Evolutionary conservation across 2,888 invertebrate genomes (phyloP), one percentile per base, ranked within the genome.

Genomic region (Cephus pulcher): DNA sequence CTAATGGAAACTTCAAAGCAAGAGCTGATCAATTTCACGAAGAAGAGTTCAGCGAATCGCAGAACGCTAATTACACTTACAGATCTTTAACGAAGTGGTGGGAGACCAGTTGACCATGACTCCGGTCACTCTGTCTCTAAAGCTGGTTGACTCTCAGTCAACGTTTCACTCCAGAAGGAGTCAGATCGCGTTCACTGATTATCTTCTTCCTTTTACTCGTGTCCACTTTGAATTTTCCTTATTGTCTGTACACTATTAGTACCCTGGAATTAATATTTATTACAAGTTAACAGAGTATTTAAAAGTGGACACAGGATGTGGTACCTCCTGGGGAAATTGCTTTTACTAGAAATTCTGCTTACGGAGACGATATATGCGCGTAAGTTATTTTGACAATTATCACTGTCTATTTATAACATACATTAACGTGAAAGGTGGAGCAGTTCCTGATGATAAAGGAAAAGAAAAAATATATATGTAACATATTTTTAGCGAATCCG

Each of bases 41-140:
- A 56, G 23, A 56, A 56, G 56, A 56, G 56, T 56, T 56, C 23
- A 56, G 56, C 56, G 23, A 56, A 56, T 56, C 56, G 23, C 23
- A 6, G 56, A 2, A 56, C 56, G 23, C 56, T 56, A 56, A 56
- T 56, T 56, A 23, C 69, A 69, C 4, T 68, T 9, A 11, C 11
- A 34, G 34, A 71, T 71, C 71, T 33, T 71, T 33, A 6, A 34
- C 71, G 9, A 71, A 71, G 32, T 86, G 82, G 87, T 87, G 89
- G 90, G 89, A 86, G 88, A 76, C 69, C 81, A 81, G 90, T 88
- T 88, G 88, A 88, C 90, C 90, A 86, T 91, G 90, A 82, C 79
- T 84, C 73, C 78, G 81, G 84, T 83, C 80, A 71, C 71, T 34
- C 32, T 23, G 56, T 23, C 71, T 15, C 71, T n/a, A 32, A 11